Percentiles rank a stretch among this genome's conserved stretches.
phyloP scores from a whole-genome alignment of 2,888 invertebrate species.

The Parasteatoda lunata region DNA sequence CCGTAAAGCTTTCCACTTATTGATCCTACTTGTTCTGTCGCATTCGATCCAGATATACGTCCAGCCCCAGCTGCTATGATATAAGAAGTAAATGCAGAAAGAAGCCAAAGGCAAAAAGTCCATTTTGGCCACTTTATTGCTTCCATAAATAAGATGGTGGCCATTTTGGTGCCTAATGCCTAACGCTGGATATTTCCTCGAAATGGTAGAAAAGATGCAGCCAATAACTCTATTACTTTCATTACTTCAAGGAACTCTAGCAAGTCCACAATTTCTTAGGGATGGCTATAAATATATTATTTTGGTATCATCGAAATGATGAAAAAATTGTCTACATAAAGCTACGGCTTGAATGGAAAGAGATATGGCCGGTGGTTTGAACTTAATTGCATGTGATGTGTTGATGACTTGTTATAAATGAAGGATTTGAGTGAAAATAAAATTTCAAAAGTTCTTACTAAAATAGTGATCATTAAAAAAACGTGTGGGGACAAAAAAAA shows the following conservation, averaged over 20 bases:
- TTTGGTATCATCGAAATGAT: not conserved
- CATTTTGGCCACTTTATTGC: constrained; percentile 45
- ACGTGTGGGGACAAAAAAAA: too few relatives aligned
- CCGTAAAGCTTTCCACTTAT: constrained; percentile 10
- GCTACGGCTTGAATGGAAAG: not conserved
- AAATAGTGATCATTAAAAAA: too few relatives aligned
- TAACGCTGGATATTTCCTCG: constrained; percentile 28
- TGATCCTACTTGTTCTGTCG: constrained; percentile 15
- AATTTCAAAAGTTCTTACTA: too few relatives aligned
- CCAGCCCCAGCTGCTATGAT: constrained; percentile 17
- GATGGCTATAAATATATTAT: constrained; percentile 1
- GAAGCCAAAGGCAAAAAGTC: constrained; percentile 11
- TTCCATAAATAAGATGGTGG: constrained; percentile 55
- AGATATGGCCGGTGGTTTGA: not conserved
- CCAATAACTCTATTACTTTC: constrained; percentile 40
- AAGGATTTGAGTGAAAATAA: too few relatives aligned
- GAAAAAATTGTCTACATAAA: not conserved
- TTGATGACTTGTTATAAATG: too few relatives aligned
- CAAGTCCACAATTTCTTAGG: not conserved
- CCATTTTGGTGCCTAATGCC: constrained; percentile 46
- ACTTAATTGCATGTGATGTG: too few relatives aligned
- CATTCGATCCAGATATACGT: constrained; percentile 22
- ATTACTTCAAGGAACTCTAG: constrained; percentile 13
- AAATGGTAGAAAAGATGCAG: constrained; percentile 27
- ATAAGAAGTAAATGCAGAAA: constrained; percentile 15